phyloP scores from a whole-genome alignment of 2,113 vertebrate genomes.

The Anas platyrhynchos region DNA sequence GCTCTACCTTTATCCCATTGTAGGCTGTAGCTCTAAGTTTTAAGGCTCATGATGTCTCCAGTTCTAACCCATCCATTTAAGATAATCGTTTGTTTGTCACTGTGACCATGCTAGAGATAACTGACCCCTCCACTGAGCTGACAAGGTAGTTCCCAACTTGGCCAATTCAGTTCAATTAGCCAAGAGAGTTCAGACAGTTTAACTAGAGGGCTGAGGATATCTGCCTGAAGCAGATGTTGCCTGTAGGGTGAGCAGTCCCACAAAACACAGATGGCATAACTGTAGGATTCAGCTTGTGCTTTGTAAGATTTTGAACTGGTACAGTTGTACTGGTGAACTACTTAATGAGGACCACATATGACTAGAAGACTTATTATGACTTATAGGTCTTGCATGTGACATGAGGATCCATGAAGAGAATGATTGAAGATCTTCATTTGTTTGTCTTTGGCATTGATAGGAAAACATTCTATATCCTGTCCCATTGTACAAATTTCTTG shows the following conservation, averaged over 20 bases:
- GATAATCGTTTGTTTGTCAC: background rate
- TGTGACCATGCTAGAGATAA: background rate
- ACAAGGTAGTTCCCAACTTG: background rate
- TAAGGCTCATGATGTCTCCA: background rate
- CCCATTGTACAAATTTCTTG: background rate
- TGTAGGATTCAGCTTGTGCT: background rate
- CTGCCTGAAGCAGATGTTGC: background rate
- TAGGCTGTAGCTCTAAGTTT: background rate
- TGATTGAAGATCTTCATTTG: background rate
- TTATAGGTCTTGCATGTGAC: background rate
- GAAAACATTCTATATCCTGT: background rate
- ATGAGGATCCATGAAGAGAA: background rate
- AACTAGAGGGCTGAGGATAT: background rate
- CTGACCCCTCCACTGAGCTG: background rate
- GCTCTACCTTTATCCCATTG: background rate
- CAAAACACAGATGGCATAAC: background rate
- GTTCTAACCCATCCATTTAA: background rate
- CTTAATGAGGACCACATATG: accelerated
- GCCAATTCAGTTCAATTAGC: background rate
- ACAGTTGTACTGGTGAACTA: accelerated
- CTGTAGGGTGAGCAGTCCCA: background rate
- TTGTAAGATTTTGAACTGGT: background rate
- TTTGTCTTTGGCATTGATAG: background rate
- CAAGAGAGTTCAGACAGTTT: background rate
- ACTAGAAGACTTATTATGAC: background rate